Base-by-base conservation (phyloP, 2,888 invertebrate genomes). In the Sinelater perroti region DNA sequence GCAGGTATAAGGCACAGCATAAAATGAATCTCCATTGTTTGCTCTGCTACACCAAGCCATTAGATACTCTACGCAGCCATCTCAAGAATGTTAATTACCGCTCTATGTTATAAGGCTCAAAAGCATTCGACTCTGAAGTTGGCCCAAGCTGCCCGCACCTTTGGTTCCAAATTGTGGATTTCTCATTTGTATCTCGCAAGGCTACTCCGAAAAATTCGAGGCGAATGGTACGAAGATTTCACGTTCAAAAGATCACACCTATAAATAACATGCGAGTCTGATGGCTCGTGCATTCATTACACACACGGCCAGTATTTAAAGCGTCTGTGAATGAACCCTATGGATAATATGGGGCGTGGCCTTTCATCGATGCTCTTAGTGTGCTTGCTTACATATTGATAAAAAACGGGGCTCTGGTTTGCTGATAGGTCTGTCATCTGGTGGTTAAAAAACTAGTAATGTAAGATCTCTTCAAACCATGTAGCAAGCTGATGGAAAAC, bases 51-150 rank as follows among this genome's bases (percentile, higher is more conserved):
- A 26, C 24, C 36, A 28, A 21, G 20, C 33, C 26, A 49, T 44
- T 24, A 52, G 18, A 24, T 17, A 11, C 20, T 24, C 33, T 42
- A 21, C 45, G 14, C 52, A 35, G 52, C 28, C 16, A 36, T 47
- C 38, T 20, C 24, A 55, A 30, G 47, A 55, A 55, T 55, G 55
- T 55, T 55, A 55, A 55, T 55, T 55, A 47, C 55, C 31, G 33
- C 14, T 14, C 30, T 51, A 40, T 46, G 45, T 26, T 40, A 40
- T 40, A 40, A 40, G 24, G 14, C n/a, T n/a, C n/a, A n/a, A n/a
- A n/a, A n/a, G n/a, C n/a, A n/a, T n/a, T n/a, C n/a, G n/a, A n/a
- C n/a, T n/a, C n/a, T n/a, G n/a, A n/a, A n/a, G n/a, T n/a, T n/a
- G n/a, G n/a, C n/a, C n/a, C n/a, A n/a, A n/a, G n/a, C 24, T 18